Evolutionary conservation across 37 sponge, comb jelly and placozoan genomes (phyloP), one percentile per base, ranked within the genome.

Genomic region (Axinella damicornis): DNA sequence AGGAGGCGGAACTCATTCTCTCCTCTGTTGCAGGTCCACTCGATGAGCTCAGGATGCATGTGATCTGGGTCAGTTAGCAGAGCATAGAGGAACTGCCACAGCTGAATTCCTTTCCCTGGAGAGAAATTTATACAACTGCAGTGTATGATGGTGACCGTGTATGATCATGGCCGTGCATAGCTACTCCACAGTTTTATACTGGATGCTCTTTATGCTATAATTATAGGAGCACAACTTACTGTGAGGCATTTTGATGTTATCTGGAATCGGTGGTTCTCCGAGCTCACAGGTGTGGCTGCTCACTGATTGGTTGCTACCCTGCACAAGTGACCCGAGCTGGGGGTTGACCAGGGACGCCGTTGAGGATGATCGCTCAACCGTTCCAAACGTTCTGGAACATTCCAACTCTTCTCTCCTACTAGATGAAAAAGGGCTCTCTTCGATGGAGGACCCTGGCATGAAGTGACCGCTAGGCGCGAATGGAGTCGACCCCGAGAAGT

Each of bases 31-130:
- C 80, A 60, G n/a, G 88, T 91, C 92, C 92, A 95, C 70, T 85
- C 78, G 37, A 95, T 92, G 24, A 95, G 69, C 12, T 93, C 59
- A 17, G 72, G 54, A 65, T 83, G 58, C 17, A 59, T 68, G 52
- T 83, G 39, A 5, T 67, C 83, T 21, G 81, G 81, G 30, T 88
- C 86, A 0, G 80, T 79, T 16, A 95, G 89, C 30, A 95, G 77
- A 38, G 86, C 78, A 62, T 91, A 91, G 39, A 95, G 83, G 56
- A 90, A 95, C 78, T 95, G 88, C 95, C 95, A 95, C 46, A 95
- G 62, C 53, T 95, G 95, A 68, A 88, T 95, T 60, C 92, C 89
- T 85, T 91, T 91, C 53, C 92, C 84, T 83, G 33, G 4, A 31
- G 30, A 74, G 40, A 74, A 46, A 9, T n/a, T n/a, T n/a, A 69